phyloP scores from a whole-genome alignment of 2,113 vertebrate species.

The Cephalopholis sonnerati region DNA sequence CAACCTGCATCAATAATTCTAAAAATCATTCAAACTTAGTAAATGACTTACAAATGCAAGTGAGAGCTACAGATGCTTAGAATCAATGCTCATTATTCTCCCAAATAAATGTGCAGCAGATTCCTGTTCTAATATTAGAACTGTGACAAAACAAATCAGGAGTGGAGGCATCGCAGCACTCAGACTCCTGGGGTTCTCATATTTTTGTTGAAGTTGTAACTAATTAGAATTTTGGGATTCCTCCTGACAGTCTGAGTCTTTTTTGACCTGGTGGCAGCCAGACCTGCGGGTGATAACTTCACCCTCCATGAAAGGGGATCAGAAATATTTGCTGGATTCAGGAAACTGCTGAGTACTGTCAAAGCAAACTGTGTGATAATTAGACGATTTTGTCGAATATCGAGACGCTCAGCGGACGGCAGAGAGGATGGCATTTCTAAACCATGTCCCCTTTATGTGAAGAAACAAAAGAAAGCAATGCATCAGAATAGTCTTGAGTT shows the following conservation, averaged over 20 bases:
- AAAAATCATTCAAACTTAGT: not conserved
- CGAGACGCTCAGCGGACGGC: conserved; percentile 67
- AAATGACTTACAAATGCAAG: not conserved
- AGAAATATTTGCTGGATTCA: conserved; percentile 60
- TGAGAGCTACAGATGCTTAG: not conserved
- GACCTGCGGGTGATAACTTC: conserved; percentile 41
- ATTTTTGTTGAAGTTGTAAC: conserved; percentile 17
- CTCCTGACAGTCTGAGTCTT: conserved; percentile 19
- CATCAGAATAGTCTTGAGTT: conserved; percentile 77
- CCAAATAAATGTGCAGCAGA: not conserved
- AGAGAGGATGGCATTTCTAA: conserved; percentile 79
- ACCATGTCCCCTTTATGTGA: conserved; percentile 56
- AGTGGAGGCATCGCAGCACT: not conserved
- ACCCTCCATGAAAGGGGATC: conserved; percentile 17
- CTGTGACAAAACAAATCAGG: conserved; percentile 4
- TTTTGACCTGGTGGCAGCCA: conserved; percentile 16
- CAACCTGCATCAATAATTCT: not conserved
- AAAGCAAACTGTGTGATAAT: conserved; percentile 72
- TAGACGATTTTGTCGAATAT: conserved; percentile 63
- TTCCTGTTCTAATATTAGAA: conserved; percentile 4
- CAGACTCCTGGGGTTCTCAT: not conserved
- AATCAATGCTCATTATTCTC: not conserved
- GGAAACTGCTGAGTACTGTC: conserved; percentile 64
- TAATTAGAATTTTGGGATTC: conserved; percentile 38
- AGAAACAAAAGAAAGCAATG: conserved; percentile 75